These are phyloP conservation scores for Glaucomys volans DNA, from an alignment of 2,113 vertebrate genomes.

Conservation along the genomic window DNA sequence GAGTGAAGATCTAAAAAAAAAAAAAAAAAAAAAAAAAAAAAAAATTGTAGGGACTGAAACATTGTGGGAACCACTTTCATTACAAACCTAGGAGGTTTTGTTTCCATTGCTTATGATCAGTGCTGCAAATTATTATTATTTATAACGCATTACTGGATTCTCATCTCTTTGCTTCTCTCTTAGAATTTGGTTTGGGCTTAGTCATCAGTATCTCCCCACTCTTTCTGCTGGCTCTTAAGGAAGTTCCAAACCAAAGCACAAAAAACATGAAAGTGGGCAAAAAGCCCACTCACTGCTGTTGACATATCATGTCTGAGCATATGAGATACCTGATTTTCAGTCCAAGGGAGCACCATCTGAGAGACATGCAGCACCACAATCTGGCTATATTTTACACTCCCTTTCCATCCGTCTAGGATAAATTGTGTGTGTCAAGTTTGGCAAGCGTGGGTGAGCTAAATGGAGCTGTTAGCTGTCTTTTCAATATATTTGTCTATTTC, in stretches of 20 bases:
- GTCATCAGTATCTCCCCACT: neutral
- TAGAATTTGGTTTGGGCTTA: neutral
- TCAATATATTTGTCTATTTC: slow-evolving; percentile 77
- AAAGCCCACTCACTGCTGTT: neutral
- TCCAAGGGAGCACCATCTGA: slow-evolving; percentile 45
- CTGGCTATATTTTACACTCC: slow-evolving; percentile 58
- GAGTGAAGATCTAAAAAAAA: neutral
- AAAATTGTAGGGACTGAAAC: neutral
- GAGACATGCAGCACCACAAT: slow-evolving; percentile 28
- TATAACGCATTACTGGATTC: slow-evolving; percentile 34
- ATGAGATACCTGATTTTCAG: slow-evolving; percentile 62
- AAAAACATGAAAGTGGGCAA: neutral
- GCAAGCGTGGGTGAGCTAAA: slow-evolving; percentile 68
- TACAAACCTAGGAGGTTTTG: neutral
- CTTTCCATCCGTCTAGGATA: slow-evolving; percentile 67
- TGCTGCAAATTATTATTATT: neutral
- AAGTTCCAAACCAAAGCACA: slow-evolving; percentile 21
- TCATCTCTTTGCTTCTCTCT: neutral
- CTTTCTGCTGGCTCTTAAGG: neutral
- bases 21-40: neutral
- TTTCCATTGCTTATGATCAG: neutral
- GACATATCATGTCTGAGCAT: neutral
- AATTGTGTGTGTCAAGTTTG: slow-evolving; percentile 77
- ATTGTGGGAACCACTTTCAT: neutral
- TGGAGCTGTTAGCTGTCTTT: slow-evolving; percentile 79